Evolutionary conservation across 2,797 vertebrate species (phyloP).

Genomic region (Phrynocephalus vlangalii): DNA sequence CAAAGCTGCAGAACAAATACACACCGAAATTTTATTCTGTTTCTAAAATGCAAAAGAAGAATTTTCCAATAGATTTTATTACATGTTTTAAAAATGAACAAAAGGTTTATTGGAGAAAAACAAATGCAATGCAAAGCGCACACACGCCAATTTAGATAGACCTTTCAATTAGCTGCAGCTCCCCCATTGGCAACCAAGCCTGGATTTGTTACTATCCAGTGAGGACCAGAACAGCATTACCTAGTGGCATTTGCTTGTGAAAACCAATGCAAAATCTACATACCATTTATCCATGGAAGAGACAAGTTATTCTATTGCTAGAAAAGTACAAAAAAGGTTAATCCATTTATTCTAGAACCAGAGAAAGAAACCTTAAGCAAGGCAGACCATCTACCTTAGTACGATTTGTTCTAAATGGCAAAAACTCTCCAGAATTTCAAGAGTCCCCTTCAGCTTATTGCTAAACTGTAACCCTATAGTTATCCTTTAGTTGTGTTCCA

Average conservation of each 20-base stretch:
- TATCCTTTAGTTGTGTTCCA: not conserved
- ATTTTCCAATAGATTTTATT: too few species aligned
- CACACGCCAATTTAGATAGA: not conserved
- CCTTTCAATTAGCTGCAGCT: not conserved
- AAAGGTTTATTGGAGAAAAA: not conserved
- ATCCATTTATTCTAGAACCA: not conserved
- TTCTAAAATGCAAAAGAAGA: too few species aligned
- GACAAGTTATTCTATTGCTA: not conserved
- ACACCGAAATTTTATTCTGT: too few species aligned
- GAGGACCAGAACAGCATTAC: not conserved
- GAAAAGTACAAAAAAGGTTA: not conserved
- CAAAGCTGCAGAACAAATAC: too few species aligned
- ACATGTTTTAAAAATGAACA: too few species aligned
- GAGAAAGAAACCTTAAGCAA: not conserved
- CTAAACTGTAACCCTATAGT: not conserved
- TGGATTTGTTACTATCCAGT: not conserved
- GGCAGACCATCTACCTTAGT: not conserved
- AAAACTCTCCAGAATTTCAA: not conserved
- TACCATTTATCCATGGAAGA: not conserved
- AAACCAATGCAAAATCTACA: not conserved
- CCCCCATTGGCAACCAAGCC: not conserved
- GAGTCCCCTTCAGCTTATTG: not conserved
- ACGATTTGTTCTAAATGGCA: not conserved
- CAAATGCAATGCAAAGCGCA: not conserved
- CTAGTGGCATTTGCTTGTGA: not conserved